Base-by-base conservation (phyloP, 2,888 invertebrate species). In the Sycophila texana region DNA sequence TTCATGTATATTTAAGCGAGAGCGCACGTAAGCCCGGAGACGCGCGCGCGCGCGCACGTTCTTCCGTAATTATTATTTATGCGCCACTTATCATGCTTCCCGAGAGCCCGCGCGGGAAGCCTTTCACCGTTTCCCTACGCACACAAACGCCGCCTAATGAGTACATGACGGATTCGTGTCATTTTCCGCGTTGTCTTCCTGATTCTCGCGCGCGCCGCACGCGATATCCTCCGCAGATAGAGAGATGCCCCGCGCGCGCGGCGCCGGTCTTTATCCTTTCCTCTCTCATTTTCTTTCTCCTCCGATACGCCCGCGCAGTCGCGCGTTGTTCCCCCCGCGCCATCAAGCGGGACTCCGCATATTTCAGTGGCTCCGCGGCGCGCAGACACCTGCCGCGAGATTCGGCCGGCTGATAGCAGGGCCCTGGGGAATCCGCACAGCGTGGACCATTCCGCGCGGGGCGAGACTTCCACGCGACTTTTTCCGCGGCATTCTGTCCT, bases 1-100 rank as follows among this genome's bases (percentile, higher is more conserved):
- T 67, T 67, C 73, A 61, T 73, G 73, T 77, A 77, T 72, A 77
- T 72, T 77, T 73, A 70, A 70, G 57, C 49, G 14, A 18, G 51
- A 16, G 53, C 26, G 16, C 53, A 61, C 51, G 60, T 49, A 58
- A 67, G 66, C 53, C 58, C 39, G 58, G 16, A 55, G 60, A 51
- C 63, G 39, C 39, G 39, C 39, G 39, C 7, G 39, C 39, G 39
- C 39, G 39, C 39, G 30, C 30, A 68, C 73, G 74, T 78, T 74
- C 74, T 68, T 63, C 71, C 81, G 81, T 86, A 86, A 87, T 87
- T 88, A 87, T 85, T 84, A 84, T 87, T 86, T 86, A 86, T 85
- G 81, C 84, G 78, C 81, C 83, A 83, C 83, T 85, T 84, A 86
- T 86, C 86, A 82, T 84, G 82, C 30, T 58, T 67, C 70, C 22